Conservation (phyloP, 2,888 invertebrate species). For the Pimpla rufipes region DNA sequence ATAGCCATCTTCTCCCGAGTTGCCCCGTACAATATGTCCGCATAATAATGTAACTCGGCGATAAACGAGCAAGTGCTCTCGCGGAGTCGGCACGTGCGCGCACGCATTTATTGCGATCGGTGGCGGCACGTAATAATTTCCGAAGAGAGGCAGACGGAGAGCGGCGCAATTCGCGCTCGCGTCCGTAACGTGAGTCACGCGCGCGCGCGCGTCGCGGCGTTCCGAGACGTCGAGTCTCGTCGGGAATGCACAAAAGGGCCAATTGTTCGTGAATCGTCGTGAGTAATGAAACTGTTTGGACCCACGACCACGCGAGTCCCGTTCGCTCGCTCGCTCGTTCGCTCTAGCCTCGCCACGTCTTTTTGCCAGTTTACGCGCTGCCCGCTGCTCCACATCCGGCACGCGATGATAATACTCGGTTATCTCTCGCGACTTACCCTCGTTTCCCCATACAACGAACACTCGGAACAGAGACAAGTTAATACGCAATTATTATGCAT, state of each 20-base stretch:
- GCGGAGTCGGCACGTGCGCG: constrained; percentile 61
- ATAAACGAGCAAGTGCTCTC: constrained; percentile 57
- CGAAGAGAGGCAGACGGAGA: constrained; percentile 39
- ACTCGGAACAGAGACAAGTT: background rate
- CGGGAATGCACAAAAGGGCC: constrained; percentile 68
- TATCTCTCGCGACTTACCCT: background rate
- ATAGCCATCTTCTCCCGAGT: background rate
- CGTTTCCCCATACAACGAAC: constrained; percentile 4
- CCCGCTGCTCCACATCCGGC: constrained; percentile 34
- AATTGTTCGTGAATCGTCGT: constrained; percentile 64
- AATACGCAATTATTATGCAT: constrained; percentile 13
- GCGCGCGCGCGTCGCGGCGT: no score
- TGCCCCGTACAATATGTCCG: constrained; percentile 34
- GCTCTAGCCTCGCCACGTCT: background rate
- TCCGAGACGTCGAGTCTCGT: constrained; percentile 49
- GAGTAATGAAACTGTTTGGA: constrained; percentile 64
- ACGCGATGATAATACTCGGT: constrained; percentile 34
- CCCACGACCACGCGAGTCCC: constrained; percentile 21
- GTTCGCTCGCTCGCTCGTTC: constrained; percentile 5
- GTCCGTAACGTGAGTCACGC: constrained; percentile 63
- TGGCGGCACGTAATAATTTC: constrained; percentile 66
- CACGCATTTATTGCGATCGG: constrained; percentile 66
- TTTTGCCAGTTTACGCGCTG: background rate
- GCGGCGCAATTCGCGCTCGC: constrained; percentile 8
- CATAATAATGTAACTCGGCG: constrained; percentile 58